Conservation (phyloP, 1,140 invertebrate species). For the Pseudobourletiella spinata region DNA sequence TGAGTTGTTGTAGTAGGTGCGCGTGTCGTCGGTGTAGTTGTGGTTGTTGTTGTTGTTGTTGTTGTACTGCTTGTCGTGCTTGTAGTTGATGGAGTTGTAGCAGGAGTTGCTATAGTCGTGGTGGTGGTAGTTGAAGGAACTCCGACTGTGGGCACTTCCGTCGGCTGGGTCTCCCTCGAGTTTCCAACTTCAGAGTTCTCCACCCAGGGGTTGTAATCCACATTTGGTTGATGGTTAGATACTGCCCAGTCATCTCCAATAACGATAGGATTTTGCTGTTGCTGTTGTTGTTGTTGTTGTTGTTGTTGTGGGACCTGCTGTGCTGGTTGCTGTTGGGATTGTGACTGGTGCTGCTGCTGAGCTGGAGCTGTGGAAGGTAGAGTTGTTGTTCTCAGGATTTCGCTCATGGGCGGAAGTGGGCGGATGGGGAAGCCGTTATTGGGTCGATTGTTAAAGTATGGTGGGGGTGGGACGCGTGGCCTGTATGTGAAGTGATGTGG, state of each 20-base stretch:
- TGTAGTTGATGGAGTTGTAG: slow-evolving; percentile 4
- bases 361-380: slow-evolving; percentile 1
- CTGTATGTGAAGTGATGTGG: background rate
- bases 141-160: background rate
- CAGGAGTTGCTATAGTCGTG: slow-evolving; percentile 11
- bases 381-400: slow-evolving; percentile 8
- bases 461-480: background rate
- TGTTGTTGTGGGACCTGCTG: background rate
- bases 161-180: background rate
- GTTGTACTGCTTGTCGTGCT: slow-evolving; percentile 10
- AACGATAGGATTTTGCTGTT: background rate
- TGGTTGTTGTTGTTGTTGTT: background rate
- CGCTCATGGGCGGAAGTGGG: slow-evolving; percentile 11
- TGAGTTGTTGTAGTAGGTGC: slow-evolving; percentile 10
- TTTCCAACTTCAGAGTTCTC: background rate
- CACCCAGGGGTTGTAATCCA: slow-evolving; percentile 4
- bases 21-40: slow-evolving; percentile 6
- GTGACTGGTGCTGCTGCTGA: background rate
- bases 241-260: background rate
- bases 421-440: slow-evolving; percentile 12
- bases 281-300: background rate
- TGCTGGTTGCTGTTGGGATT: background rate
- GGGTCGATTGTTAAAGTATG: slow-evolving; percentile 8
- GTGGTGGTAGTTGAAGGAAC: slow-evolving; percentile 8
- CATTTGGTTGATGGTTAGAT: background rate